Evolutionary conservation across 2,797 vertebrate species (phyloP).

Genomic region (Eospalax fontanierii): DNA sequence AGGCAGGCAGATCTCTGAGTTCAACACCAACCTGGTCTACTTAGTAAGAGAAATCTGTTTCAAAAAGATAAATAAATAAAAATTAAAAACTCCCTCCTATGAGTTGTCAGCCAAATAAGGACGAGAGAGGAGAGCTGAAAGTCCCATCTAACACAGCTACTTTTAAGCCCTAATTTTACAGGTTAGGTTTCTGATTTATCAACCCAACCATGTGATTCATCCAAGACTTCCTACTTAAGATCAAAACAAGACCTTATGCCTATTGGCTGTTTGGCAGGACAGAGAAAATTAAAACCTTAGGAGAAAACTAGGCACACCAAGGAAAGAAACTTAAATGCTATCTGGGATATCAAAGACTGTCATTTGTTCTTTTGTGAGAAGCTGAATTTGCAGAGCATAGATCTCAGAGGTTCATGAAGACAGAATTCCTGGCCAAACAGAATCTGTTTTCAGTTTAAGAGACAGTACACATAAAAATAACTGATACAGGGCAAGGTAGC

Average conservation of each 20-base stretch:
- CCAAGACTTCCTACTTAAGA: constrained; percentile 47
- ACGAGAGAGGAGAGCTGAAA: neutral
- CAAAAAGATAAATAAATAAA: no score
- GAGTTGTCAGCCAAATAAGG: constrained; percentile 1
- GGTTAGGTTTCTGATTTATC: neutral
- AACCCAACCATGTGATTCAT: constrained; percentile 30
- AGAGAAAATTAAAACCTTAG: constrained; percentile 56
- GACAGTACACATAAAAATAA: constrained; percentile 64
- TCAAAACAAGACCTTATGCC: constrained; percentile 59
- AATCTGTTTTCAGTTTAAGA: constrained; percentile 65
- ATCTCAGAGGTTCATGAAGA: constrained; percentile 37
- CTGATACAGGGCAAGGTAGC: constrained; percentile 59
- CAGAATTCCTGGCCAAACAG: constrained; percentile 30
- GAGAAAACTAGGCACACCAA: constrained; percentile 25
- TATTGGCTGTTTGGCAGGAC: neutral
- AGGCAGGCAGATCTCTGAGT: neutral
- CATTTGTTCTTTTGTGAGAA: constrained; percentile 59
- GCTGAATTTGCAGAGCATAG: constrained; percentile 49
- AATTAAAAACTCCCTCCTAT: neutral
- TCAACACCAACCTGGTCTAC: neutral
- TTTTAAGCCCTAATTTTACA: constrained; percentile 48
- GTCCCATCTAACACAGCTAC: neutral
- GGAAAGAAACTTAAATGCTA: constrained; percentile 2
- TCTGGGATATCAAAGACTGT: constrained; percentile 39
- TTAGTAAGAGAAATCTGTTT: no score